A percentile compares a stretch with the other conserved stretches of the same genome.
Evolutionary conservation across 64 coral and sea anemone species (phyloP).

Genomic region (Pocillopora verrucosa): DNA sequence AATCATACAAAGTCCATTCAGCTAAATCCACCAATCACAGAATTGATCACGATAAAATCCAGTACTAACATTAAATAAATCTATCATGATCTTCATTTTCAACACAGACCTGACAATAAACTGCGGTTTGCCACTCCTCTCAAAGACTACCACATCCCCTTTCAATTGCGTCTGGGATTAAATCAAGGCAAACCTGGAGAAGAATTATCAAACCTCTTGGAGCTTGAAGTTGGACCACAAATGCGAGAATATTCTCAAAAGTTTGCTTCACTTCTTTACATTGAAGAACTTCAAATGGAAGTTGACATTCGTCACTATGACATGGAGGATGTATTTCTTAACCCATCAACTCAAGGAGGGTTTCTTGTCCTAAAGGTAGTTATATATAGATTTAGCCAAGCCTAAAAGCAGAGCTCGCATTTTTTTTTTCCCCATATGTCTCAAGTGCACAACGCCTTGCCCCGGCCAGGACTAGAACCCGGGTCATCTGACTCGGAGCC

Average conservation of each 20-base stretch:
- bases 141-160: constrained; percentile 25
- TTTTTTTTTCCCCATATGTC: no score
- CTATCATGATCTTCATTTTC: neutral
- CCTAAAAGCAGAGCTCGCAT: no score
- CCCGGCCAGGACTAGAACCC: no score
- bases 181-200: constrained; percentile 56
- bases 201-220: constrained; percentile 32
- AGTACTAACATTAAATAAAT: no score
- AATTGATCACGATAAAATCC: no score
- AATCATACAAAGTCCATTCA: no score
- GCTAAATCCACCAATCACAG: no score
- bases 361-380: constrained; percentile 71
- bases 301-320: constrained; percentile 91
- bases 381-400: no score
- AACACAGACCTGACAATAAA: constrained; percentile 29
- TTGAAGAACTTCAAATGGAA: constrained; percentile 96
- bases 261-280: constrained; percentile 79
- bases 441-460: no score
- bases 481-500: no score
- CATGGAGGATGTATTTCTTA: constrained; percentile 58
- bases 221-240: constrained; percentile 18
- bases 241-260: constrained; percentile 46
- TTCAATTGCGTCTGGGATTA: constrained; percentile 33
- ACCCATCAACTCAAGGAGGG: neutral
- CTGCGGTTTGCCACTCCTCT: constrained; percentile 5